These are phyloP conservation scores for Acipenser ruthenus DNA, from an alignment of 2,797 vertebrate species.

Conservation along the genomic window DNA sequence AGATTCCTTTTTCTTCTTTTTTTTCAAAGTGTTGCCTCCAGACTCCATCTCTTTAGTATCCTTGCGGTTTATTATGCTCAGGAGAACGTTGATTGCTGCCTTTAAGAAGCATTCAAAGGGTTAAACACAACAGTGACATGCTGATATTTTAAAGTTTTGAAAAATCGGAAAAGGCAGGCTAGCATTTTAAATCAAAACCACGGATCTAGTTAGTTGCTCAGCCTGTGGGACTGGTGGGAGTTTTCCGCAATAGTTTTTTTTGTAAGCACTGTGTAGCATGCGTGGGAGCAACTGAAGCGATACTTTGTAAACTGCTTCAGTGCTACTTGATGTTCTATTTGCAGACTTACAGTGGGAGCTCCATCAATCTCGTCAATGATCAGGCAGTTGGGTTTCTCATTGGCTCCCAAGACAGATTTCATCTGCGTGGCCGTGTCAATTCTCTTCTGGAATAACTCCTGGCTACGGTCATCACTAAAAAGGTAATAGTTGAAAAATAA, in stretches of 20 bases:
- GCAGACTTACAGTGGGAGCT: conserved; percentile 64
- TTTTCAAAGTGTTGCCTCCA: conserved; percentile 38
- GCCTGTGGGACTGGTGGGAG: too few relatives aligned
- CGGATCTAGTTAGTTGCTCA: too few relatives aligned
- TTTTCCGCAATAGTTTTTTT: too few relatives aligned
- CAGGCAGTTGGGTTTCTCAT: conserved; percentile 76
- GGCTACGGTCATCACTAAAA: conserved; percentile 64
- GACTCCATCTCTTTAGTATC: conserved; percentile 42
- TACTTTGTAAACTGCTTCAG: background rate
- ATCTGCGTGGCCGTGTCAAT: conserved; percentile 89
- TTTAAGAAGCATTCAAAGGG: conserved; percentile 28
- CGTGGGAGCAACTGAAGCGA: too few relatives aligned
- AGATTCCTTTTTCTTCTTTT: conserved; percentile 58
- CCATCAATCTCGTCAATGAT: conserved; percentile 94
- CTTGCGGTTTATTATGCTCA: conserved; percentile 70
- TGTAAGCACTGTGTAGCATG: too few relatives aligned
- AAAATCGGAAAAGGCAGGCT: background rate
- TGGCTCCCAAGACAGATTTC: conserved; percentile 80
- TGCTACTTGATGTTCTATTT: background rate
- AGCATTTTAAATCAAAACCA: too few relatives aligned
- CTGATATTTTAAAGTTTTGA: background rate
- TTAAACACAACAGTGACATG: background rate
- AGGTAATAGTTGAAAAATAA: background rate
- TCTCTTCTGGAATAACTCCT: conserved; percentile 76
- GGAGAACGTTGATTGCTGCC: conserved; percentile 79